Evolutionary conservation across 1,140 invertebrate species (phyloP).

Genomic region (Drosophila bocki): DNA sequence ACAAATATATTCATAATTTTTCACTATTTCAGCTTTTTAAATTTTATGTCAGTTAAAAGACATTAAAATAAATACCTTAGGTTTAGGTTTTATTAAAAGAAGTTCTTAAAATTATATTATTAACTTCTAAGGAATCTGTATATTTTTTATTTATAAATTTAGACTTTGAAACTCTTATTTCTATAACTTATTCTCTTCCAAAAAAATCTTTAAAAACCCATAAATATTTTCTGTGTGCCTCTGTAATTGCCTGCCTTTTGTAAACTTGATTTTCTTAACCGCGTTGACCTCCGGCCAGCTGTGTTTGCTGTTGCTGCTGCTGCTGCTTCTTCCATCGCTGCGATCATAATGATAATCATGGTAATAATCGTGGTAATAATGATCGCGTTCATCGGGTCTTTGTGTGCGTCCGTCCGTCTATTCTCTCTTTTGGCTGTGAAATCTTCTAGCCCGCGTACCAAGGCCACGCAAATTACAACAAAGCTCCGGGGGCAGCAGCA

Average conservation of each 20-base stretch:
- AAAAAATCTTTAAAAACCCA: background rate
- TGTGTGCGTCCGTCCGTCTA: slow-evolving; percentile 33
- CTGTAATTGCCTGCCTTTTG: slow-evolving; percentile 67
- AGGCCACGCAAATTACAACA: slow-evolving; percentile 78
- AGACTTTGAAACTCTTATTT: background rate
- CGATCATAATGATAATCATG: slow-evolving; percentile 41
- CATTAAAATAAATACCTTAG: no score
- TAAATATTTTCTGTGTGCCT: slow-evolving; percentile 31
- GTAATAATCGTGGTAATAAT: slow-evolving; percentile 45
- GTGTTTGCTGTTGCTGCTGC: slow-evolving; percentile 49
- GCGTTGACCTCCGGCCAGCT: slow-evolving; percentile 73
- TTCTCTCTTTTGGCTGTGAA: slow-evolving; percentile 66
- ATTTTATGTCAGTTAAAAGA: background rate
- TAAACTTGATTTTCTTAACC: slow-evolving; percentile 76
- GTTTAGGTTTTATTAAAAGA: no score
- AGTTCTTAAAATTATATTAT: background rate
- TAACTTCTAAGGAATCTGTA: background rate
- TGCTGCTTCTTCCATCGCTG: slow-evolving; percentile 17
- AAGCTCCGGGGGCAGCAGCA: slow-evolving; percentile 50
- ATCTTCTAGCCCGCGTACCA: slow-evolving; percentile 62
- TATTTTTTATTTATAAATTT: background rate
- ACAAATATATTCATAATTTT: background rate
- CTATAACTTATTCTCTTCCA: background rate
- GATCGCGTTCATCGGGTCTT: slow-evolving; percentile 27
- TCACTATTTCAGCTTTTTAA: background rate